These are phyloP conservation scores for Caenorhabditis briggsae DNA, from an alignment of 1,140 invertebrate genomes.

Conservation along the genomic window DNA sequence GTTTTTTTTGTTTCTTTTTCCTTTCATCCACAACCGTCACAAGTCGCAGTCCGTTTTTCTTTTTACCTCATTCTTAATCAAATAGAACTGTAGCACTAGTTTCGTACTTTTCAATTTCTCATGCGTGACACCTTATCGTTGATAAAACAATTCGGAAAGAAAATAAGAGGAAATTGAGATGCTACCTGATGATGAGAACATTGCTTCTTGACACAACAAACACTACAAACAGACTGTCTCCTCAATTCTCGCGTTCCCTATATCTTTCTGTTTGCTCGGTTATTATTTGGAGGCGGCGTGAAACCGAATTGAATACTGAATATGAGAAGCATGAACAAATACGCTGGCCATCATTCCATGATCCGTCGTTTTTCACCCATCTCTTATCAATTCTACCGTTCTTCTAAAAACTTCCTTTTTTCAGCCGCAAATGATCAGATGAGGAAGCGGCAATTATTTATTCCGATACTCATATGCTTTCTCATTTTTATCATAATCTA, in stretches of 20 bases:
- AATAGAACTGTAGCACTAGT: constrained; percentile 8
- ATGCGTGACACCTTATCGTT: constrained; percentile 49
- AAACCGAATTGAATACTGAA: constrained; percentile 14
- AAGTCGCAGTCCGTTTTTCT: not conserved
- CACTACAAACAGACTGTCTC: constrained; percentile 25
- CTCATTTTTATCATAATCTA: constrained; percentile 6
- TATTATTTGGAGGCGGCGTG: constrained; percentile 43
- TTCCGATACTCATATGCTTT: not conserved
- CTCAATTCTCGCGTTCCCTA: not conserved
- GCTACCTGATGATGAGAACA: constrained; percentile 53
- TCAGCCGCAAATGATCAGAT: constrained; percentile 53
- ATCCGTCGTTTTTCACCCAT: not conserved
- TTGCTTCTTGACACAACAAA: constrained; percentile 31
- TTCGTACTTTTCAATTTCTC: constrained; percentile 53
- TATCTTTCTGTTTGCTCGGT: constrained; percentile 11
- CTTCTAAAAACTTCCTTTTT: not conserved
- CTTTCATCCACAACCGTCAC: not conserved
- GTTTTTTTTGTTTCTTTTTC: constrained; percentile 48
- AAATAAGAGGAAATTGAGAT: not conserved
- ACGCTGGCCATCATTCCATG: constrained; percentile 4
- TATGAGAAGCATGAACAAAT: constrained; percentile 41
- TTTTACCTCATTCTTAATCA: constrained; percentile 25
- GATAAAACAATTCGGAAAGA: not conserved
- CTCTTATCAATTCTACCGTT: not conserved
- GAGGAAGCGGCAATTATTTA: constrained; percentile 12